Evolutionary conservation across 2,888 invertebrate genomes (phyloP).

Genomic region (Caenorhabditis panamensis): DNA sequence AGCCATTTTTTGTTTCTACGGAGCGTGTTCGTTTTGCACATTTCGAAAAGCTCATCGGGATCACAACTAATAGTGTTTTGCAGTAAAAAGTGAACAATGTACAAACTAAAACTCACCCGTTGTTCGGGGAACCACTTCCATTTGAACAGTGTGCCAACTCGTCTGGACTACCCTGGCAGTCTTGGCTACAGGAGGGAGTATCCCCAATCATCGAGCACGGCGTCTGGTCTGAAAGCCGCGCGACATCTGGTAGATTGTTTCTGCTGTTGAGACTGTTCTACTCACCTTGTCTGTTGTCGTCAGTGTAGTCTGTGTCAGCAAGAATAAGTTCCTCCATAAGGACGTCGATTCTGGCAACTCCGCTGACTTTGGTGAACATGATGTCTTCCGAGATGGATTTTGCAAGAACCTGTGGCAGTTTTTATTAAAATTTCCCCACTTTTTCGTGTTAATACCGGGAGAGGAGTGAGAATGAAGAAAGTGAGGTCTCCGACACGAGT

Average conservation of each 20-base stretch:
- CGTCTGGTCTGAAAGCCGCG: conserved; percentile 7
- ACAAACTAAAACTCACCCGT: conserved; percentile 19
- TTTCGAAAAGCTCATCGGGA: conserved; percentile 11
- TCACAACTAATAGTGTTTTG: too few relatives aligned
- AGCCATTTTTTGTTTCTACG: neutral
- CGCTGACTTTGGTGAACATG: conserved; percentile 79
- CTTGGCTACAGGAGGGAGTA: conserved; percentile 30
- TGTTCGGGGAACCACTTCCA: conserved; percentile 39
- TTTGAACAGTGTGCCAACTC: conserved; percentile 20
- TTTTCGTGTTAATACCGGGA: conserved; percentile 67
- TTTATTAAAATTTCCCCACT: neutral
- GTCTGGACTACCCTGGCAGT: conserved; percentile 21
- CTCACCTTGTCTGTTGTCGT: conserved; percentile 38
- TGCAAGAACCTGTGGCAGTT: conserved; percentile 73
- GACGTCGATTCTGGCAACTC: conserved; percentile 77
- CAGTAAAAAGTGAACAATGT: too few relatives aligned
- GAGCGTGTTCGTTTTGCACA: neutral
- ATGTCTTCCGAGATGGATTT: conserved; percentile 79
- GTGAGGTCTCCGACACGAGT: conserved; percentile 94
- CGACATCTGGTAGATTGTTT: neutral
- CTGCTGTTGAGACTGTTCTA: neutral
- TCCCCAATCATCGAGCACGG: conserved; percentile 26
- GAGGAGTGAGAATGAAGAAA: conserved; percentile 78
- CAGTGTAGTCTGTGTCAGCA: conserved; percentile 68
- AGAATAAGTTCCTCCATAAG: conserved; percentile 80